phyloP scores from a whole-genome alignment of 2,113 vertebrate genomes.

The Bothrops jararaca region DNA sequence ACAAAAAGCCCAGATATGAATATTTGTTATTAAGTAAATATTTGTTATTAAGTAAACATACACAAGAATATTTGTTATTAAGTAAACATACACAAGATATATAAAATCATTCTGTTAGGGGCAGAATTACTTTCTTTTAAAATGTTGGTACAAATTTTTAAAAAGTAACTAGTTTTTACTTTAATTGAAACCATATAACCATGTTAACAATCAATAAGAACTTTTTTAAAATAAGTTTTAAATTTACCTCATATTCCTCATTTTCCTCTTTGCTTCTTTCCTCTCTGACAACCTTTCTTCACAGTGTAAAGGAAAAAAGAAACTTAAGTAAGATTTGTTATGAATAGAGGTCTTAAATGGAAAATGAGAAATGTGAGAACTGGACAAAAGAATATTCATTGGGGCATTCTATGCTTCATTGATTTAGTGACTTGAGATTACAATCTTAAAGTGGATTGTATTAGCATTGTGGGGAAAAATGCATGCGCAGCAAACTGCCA shows the following conservation, averaged over 20 bases:
- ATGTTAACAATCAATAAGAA: neutral
- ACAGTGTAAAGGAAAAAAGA: neutral
- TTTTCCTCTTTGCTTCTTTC: neutral
- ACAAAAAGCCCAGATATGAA: neutral
- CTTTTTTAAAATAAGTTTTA: neutral
- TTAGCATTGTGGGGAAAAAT: too few species aligned
- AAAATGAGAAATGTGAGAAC: slow-evolving; percentile 46
- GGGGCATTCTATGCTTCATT: neutral
- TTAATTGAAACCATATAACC: neutral
- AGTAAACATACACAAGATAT: neutral
- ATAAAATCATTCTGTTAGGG: neutral
- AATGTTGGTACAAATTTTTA: neutral
- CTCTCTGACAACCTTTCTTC: neutral
- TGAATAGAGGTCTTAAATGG: slow-evolving; percentile 34
- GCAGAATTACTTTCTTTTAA: neutral
- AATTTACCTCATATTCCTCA: neutral
- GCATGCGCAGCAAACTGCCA: too few species aligned
- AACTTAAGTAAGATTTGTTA: slow-evolving; percentile 46
- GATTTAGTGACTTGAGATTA: neutral
- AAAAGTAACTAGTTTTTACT: fast-evolving
- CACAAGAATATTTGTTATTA: neutral
- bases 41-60: neutral
- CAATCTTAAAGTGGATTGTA: neutral
- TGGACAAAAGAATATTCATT: neutral
- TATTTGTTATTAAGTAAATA: too few species aligned